Conservation (phyloP, 1,140 invertebrate genomes). For the Cyphomyrmex costatus region DNA sequence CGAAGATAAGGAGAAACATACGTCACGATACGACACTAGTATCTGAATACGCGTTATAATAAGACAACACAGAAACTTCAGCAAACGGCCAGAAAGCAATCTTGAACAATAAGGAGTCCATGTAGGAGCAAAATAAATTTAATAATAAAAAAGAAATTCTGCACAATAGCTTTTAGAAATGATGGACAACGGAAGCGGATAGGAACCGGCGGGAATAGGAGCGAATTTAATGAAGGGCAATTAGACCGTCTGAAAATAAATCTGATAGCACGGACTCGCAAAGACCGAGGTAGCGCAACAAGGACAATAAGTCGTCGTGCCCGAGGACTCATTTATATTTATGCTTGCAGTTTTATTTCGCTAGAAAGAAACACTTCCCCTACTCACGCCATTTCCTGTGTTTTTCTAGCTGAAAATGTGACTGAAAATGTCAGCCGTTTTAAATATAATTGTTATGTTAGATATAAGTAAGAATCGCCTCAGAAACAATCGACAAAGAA, state of each 20-base stretch:
- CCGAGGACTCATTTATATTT: conserved; percentile 24
- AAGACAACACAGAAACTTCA: background rate
- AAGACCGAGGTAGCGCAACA: background rate
- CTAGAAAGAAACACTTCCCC: background rate
- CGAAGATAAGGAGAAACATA: conserved; percentile 22
- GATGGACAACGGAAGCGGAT: conserved; percentile 20
- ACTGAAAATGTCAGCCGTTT: background rate
- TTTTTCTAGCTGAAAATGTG: background rate
- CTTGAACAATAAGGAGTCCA: conserved; percentile 25
- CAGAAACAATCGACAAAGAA: background rate
- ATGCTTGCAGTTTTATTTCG: conserved; percentile 3
- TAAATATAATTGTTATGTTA: background rate
- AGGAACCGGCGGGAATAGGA: background rate
- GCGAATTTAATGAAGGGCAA: conserved; percentile 41
- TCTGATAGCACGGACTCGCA: conserved; percentile 25
- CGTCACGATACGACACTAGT: background rate
- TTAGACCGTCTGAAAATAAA: conserved; percentile 39
- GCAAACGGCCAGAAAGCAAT: conserved; percentile 2
- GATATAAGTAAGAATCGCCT: background rate
- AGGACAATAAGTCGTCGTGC: conserved; percentile 7
- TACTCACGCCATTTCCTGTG: background rate
- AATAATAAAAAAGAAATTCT: conserved; percentile 30
- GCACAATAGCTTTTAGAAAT: conserved; percentile 36
- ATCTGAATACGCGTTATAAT: background rate
- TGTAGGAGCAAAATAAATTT: background rate